phyloP scores from a whole-genome alignment of 2,888 invertebrate species.

The Maniola hyperantus region DNA sequence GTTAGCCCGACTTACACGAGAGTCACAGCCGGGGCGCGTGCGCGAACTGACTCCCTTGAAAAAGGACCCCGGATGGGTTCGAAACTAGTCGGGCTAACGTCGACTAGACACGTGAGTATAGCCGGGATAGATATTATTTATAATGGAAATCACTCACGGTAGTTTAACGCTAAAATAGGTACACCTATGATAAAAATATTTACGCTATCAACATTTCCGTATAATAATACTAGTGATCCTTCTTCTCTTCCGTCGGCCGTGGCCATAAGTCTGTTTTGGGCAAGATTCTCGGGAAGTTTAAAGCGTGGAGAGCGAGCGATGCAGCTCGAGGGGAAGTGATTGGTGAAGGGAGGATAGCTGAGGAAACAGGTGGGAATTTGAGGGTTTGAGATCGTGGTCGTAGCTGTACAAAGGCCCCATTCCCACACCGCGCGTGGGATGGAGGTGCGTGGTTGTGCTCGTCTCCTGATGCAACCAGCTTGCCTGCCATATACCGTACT shows the following conservation, averaged over 20 bases:
- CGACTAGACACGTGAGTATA: too few species aligned
- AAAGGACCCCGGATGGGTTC: too few species aligned
- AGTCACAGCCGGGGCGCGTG: too few species aligned
- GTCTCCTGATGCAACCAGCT: slow-evolving; percentile 70
- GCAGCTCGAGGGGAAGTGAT: slow-evolving; percentile 60
- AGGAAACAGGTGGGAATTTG: slow-evolving; percentile 44
- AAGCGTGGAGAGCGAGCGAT: slow-evolving; percentile 64
- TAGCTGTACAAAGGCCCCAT: slow-evolving; percentile 76
- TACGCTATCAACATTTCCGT: slow-evolving; percentile 28
- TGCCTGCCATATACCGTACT: slow-evolving; percentile 66
- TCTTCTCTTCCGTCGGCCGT: slow-evolving; percentile 62
- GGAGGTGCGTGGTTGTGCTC: slow-evolving; percentile 75
- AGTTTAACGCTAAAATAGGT: too few species aligned
- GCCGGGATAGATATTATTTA: too few species aligned
- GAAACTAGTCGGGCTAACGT: too few species aligned
- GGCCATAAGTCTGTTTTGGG: slow-evolving; percentile 75
- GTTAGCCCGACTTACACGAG: too few species aligned
- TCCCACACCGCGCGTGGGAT: slow-evolving; percentile 75
- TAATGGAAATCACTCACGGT: too few species aligned
- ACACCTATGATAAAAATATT: slow-evolving; percentile 25
- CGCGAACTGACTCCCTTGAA: too few species aligned
- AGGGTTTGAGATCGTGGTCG: slow-evolving; percentile 56
- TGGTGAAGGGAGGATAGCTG: slow-evolving; percentile 57
- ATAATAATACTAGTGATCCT: slow-evolving; percentile 49
- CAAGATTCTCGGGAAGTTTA: slow-evolving; percentile 69